phyloP scores from a whole-genome alignment of 2,888 invertebrate species.

The Gymnoscelis rufifasciata region DNA sequence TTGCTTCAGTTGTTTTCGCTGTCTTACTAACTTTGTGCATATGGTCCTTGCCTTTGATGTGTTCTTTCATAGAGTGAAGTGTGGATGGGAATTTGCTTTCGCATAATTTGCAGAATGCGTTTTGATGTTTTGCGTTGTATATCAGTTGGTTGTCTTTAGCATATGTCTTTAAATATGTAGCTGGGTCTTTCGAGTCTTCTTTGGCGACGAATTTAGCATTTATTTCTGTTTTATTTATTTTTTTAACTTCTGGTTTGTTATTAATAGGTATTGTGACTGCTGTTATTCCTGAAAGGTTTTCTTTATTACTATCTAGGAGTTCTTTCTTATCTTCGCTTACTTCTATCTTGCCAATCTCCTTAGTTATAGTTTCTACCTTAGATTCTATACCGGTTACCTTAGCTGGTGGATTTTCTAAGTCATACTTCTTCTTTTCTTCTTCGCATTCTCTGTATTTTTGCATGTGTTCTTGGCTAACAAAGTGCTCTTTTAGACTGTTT shows the following conservation, averaged over 20 bases:
- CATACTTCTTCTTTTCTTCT: conserved; percentile 17
- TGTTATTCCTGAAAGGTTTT: conserved; percentile 10
- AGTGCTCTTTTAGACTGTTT: conserved; percentile 30
- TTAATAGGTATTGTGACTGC: background rate
- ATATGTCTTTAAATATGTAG: conserved; percentile 30
- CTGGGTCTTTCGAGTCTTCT: conserved; percentile 6
- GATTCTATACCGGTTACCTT: background rate
- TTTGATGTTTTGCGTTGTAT: conserved; percentile 28
- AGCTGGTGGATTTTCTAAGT: conserved; percentile 1
- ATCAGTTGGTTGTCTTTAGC: conserved; percentile 34
- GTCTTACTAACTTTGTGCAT: conserved; percentile 28
- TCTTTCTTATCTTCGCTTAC: background rate
- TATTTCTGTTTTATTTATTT: background rate
- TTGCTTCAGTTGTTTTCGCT: background rate
- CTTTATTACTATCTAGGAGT: conserved; percentile 4
- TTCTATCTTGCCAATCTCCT: background rate
- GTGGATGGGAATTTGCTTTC: conserved; percentile 32
- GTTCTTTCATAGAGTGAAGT: conserved; percentile 39
- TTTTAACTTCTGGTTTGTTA: background rate
- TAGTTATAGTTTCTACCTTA: background rate
- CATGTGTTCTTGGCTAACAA: conserved; percentile 35
- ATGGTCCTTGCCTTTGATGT: conserved; percentile 37
- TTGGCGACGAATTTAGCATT: background rate
- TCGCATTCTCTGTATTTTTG: conserved; percentile 23
- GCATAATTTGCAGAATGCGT: conserved; percentile 36